These are phyloP conservation scores for Coelopa pilipes DNA, from an alignment of 2,888 invertebrate genomes.

Conservation along the genomic window DNA sequence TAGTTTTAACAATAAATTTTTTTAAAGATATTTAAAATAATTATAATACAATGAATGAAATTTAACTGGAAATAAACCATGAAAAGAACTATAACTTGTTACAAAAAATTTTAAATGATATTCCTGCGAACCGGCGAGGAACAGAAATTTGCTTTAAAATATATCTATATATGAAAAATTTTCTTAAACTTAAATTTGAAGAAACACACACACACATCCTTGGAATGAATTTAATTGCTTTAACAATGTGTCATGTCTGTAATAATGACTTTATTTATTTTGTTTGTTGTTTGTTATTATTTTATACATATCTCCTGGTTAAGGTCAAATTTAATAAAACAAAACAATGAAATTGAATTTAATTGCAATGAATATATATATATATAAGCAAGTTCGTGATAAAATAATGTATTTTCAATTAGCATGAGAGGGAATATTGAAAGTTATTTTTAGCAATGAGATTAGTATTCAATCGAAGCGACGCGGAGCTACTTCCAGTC, in stretches of 20 bases:
- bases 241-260: conserved; percentile 31
- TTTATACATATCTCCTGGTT: conserved; percentile 57
- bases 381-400: not conserved
- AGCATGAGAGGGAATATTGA: too few species aligned
- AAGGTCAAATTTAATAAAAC: conserved; percentile 45
- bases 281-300: conserved; percentile 35
- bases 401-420: not conserved
- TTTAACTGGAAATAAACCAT: conserved; percentile 24
- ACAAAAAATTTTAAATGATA: conserved; percentile 7
- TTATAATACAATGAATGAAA: conserved; percentile 26
- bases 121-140: not conserved
- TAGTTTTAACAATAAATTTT: conserved; percentile 32
- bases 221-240: conserved; percentile 19
- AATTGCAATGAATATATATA: conserved; percentile 4
- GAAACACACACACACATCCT: conserved; percentile 24
- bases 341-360: conserved; percentile 3
- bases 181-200: conserved; percentile 35
- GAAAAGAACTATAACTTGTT: conserved; percentile 31
- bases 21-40: conserved; percentile 30
- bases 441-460: not conserved
- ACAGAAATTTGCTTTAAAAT: not conserved
- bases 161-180: conserved; percentile 38
- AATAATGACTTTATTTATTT: conserved; percentile 37
- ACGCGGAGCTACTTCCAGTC: not conserved
- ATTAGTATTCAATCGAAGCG: not conserved